Conservation (phyloP, 2,888 invertebrate genomes). For the Brassicogethes aeneus region DNA sequence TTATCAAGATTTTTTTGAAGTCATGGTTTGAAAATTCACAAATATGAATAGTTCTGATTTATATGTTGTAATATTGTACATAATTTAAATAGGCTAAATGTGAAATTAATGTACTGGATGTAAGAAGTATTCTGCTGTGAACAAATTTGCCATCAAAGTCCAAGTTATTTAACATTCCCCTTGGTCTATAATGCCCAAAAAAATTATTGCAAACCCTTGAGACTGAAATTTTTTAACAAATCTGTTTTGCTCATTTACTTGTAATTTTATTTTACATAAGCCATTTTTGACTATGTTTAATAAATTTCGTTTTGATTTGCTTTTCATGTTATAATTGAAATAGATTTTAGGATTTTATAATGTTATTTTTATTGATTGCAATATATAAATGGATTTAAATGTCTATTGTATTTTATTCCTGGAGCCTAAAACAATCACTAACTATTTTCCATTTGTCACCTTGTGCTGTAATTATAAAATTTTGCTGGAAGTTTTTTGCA, state of each 20-base stretch:
- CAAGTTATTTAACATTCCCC: conserved; percentile 14
- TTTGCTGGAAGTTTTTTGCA: conserved; percentile 69
- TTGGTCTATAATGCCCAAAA: conserved; percentile 17
- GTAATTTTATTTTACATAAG: conserved; percentile 5
- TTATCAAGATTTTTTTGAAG: no score
- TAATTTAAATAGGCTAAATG: no score
- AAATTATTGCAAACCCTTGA: conserved; percentile 20
- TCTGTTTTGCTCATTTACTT: conserved; percentile 20
- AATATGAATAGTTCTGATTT: no score
- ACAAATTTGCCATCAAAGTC: not conserved
- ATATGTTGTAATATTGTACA: no score
- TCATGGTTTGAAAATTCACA: no score
- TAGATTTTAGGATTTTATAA: conserved; percentile 23
- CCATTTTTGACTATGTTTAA: not conserved
- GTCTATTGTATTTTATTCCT: conserved; percentile 44
- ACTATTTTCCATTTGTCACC: conserved; percentile 92
- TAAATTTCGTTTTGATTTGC: conserved; percentile 16
- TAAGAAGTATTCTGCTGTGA: not conserved
- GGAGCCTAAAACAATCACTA: conserved; percentile 77
- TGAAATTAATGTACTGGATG: not conserved
- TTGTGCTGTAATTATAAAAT: conserved; percentile 78
- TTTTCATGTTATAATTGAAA: conserved; percentile 10
- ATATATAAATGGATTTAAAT: conserved; percentile 10
- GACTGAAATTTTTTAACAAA: conserved; percentile 20
- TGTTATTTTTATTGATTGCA: conserved; percentile 19